Conservation (phyloP, 2,888 invertebrate genomes). For the Trichogramma evanescens region DNA sequence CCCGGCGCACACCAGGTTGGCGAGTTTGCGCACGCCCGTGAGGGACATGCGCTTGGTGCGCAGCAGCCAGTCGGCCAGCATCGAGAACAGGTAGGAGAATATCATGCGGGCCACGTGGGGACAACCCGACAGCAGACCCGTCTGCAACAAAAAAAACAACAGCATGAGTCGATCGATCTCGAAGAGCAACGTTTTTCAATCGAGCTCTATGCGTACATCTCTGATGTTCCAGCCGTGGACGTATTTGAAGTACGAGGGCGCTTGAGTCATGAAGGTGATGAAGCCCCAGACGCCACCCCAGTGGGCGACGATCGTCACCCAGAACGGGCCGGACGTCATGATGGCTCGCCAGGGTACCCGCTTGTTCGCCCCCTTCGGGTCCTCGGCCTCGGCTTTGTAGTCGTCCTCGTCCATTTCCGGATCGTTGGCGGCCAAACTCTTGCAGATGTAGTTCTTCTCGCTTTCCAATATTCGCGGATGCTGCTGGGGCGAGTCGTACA, state of each 20-base stretch:
- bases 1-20: conserved; percentile 55
- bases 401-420: neutral
- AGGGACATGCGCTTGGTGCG: conserved; percentile 53
- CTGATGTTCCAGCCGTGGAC: conserved; percentile 64
- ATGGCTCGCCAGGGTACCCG: conserved; percentile 60
- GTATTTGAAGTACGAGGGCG: conserved; percentile 63
- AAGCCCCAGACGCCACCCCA: conserved; percentile 65
- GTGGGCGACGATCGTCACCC: conserved; percentile 60
- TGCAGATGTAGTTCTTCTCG: conserved; percentile 56
- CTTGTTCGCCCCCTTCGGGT: neutral
- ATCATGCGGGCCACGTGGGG: conserved; percentile 57
- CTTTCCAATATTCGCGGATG: conserved; percentile 59
- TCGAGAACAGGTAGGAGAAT: conserved; percentile 55
- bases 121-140: conserved; percentile 58
- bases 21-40: conserved; percentile 60
- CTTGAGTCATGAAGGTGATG: conserved; percentile 63
- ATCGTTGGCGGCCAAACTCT: conserved; percentile 46
- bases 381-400: neutral
- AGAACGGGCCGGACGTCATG: conserved; percentile 55
- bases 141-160: conserved; percentile 40
- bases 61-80: conserved; percentile 55
- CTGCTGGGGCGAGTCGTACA: conserved; percentile 58
- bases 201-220: conserved; percentile 50
- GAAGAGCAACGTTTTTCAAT: neutral
- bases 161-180: neutral